Base-by-base conservation (phyloP, 2,888 invertebrate species). In the Neria commutata region DNA sequence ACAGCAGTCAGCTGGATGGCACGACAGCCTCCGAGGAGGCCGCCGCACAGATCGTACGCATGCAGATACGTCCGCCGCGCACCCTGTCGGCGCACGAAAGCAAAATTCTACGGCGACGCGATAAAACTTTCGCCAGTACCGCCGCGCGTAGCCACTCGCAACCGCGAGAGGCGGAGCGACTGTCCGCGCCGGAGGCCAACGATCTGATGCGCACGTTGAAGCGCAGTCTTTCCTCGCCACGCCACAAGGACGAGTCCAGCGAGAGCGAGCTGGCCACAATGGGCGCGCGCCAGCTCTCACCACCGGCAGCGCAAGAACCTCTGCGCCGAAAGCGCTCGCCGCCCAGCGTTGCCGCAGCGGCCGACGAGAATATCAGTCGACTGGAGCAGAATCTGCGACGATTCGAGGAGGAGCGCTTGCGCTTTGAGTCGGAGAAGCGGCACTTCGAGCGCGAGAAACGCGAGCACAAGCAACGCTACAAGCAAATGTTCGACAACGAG, bases 401-500 rank as follows among this genome's bases (percentile, higher is more conserved):
- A 3, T 82, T 82, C 47, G 82, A 82, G 62, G 78, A 76, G 19
- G 82, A 82, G 46, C 75, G 81, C 3, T 67, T 76, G 4, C 76
- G 78, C 2, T 82, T 82, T 54, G 85, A 86, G 74, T 79, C 75
- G 3, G 81, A 80, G 55, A 81, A 81, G 58, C 76, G 82, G 14
- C 76, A 76, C 3, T 81, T 79, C 21, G 85, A 84, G 76, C 83
- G 82, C 42, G 82, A 87, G 61, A 84, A 85, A 68, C 84, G 87
- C 6, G 87, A 87, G 23, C 80, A 81, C 56, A 77, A 77, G 57
- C 25, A 77, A 48, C 74, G 78, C 3, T 72, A 76, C 59, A 78
- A 77, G 47, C 80, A 81, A 57, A 68, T 80, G 60, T 53, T 79
- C 42, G 80, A 81, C 58, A 74, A 74, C 33, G 78, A 80, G 58